Evolutionary conservation across 2,888 invertebrate species (phyloP).

Genomic region (Dendrolimus pini): DNA sequence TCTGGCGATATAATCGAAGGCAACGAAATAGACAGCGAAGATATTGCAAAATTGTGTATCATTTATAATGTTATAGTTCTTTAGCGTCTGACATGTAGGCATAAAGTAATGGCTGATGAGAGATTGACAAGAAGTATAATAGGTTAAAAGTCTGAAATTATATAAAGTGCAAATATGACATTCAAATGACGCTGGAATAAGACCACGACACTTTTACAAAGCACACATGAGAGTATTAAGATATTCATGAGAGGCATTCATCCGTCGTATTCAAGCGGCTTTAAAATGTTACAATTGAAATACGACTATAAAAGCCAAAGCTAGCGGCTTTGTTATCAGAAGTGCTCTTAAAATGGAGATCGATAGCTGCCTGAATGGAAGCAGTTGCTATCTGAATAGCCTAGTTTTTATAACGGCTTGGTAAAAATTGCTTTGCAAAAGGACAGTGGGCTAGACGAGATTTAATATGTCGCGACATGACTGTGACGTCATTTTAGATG

Average conservation of each 20-base stretch:
- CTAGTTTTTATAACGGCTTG: slow-evolving; percentile 18
- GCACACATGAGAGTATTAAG: neutral
- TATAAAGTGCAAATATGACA: too few relatives aligned
- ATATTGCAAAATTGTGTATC: too few relatives aligned
- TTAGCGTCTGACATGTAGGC: too few relatives aligned
- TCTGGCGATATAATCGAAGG: too few relatives aligned
- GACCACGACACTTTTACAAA: neutral
- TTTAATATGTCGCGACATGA: neutral
- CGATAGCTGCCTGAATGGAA: slow-evolving; percentile 25
- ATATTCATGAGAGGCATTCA: neutral
- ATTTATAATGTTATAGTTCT: too few relatives aligned
- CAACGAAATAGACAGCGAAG: too few relatives aligned
- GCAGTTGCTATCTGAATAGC: slow-evolving; percentile 14
- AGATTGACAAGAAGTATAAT: too few relatives aligned
- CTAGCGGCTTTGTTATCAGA: slow-evolving; percentile 19
- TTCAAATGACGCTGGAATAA: neutral
- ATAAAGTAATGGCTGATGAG: too few relatives aligned
- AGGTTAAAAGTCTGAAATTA: too few relatives aligned
- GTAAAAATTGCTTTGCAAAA: slow-evolving; percentile 3
- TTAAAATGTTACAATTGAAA: neutral
- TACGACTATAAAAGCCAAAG: neutral
- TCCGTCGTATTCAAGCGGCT: neutral
- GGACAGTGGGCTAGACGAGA: slow-evolving; percentile 6
- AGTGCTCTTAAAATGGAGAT: slow-evolving; percentile 25
- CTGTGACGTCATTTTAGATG: neutral